Conservation (phyloP, 2,888 invertebrate genomes). For the Dorcus parallelipipedus region DNA sequence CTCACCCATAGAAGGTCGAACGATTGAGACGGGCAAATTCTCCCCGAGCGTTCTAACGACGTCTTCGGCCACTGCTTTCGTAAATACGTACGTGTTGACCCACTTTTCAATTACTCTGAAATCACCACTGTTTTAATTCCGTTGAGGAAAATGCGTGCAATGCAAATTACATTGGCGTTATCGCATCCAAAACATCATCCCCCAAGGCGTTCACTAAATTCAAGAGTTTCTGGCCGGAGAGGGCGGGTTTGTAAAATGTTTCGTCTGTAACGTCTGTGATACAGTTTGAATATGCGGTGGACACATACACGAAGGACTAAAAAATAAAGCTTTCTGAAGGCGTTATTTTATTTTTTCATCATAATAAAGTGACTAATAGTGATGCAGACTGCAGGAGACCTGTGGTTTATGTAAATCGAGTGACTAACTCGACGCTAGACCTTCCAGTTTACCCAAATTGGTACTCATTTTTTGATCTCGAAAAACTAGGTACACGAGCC, state of each 20-base stretch:
- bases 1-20: conserved; percentile 64
- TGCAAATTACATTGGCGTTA: conserved; percentile 39
- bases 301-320: conserved; percentile 56
- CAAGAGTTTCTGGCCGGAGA: conserved; percentile 41
- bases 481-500: too few species aligned
- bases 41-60: conserved; percentile 44
- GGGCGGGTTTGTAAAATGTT: conserved; percentile 49
- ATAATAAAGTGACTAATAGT: too few species aligned
- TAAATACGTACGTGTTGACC: not conserved
- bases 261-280: conserved; percentile 54
- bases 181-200: conserved; percentile 39
- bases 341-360: too few species aligned
- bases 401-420: too few species aligned
- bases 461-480: too few species aligned
- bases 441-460: too few species aligned
- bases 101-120: not conserved
- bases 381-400: too few species aligned
- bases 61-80: not conserved
- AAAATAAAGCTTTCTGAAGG: conserved; percentile 32
- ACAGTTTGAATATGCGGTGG: conserved; percentile 66
- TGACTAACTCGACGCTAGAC: too few species aligned
- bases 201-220: conserved; percentile 46
- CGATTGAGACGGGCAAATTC: conserved; percentile 61
- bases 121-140: not conserved
- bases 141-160: not conserved